A percentile compares a stretch with the other conserved stretches of the same genome.
These are phyloP conservation scores for Epinotia brunnichana DNA, from an alignment of 2,888 invertebrate species.

Conservation along the genomic window DNA sequence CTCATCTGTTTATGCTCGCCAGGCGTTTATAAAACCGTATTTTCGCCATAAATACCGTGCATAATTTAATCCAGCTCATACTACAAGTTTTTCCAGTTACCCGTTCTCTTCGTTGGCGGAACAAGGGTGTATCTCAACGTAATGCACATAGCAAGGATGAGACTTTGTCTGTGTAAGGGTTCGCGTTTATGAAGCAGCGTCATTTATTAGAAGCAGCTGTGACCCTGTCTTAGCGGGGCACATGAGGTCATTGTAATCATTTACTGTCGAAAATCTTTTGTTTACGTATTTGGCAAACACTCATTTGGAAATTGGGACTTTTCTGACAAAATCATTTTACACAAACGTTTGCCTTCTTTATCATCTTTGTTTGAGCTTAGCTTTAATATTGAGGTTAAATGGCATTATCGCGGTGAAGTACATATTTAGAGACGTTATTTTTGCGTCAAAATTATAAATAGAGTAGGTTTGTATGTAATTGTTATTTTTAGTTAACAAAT, in stretches of 20 bases:
- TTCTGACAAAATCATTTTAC: not conserved
- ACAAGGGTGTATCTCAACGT: conserved; percentile 19
- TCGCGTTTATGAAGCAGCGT: conserved; percentile 34
- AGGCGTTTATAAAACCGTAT: conserved; percentile 26
- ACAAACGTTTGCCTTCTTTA: not conserved
- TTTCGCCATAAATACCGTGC: conserved; percentile 15
- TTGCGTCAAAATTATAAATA: not conserved
- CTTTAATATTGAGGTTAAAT: not conserved
- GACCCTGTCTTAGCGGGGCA: conserved; percentile 33
- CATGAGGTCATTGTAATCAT: conserved; percentile 34
- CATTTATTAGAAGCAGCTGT: conserved; percentile 42
- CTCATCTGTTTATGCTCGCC: not conserved
- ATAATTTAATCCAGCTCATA: conserved; percentile 30
- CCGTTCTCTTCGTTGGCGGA: not conserved
- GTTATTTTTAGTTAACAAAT: too few species aligned
- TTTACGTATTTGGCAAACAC: conserved; percentile 1
- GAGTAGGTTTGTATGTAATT: too few species aligned
- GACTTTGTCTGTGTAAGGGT: conserved; percentile 11
- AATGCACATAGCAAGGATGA: conserved; percentile 11
- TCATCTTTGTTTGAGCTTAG: not conserved
- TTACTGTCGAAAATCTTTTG: conserved; percentile 17
- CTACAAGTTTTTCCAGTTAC: conserved; percentile 36
- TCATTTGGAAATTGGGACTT: not conserved
- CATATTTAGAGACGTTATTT: not conserved
- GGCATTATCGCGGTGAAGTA: not conserved